Conservation (phyloP, 2,888 invertebrate species). For the Amiota communis region DNA sequence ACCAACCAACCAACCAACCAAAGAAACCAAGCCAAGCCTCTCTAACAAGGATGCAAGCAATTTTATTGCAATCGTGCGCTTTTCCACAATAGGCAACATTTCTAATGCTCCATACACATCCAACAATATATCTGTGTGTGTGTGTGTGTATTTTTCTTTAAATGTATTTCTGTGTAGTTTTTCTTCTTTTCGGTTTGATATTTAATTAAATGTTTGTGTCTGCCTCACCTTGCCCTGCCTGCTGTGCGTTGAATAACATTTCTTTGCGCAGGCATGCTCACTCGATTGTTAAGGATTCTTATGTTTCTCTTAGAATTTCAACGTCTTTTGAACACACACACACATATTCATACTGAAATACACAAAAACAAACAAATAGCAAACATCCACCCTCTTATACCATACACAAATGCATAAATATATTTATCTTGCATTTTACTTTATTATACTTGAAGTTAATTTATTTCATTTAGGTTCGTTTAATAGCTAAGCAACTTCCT, state of each 20-base stretch:
- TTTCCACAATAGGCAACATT: background rate
- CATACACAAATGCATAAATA: conserved; percentile 1
- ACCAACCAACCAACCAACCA: too few relatives aligned
- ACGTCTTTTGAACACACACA: background rate
- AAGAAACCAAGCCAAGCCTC: background rate
- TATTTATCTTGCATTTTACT: conserved; percentile 17
- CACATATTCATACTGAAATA: background rate
- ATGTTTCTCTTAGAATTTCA: background rate
- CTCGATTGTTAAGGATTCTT: background rate
- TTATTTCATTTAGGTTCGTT: conserved; percentile 17
- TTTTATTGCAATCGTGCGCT: conserved; percentile 5
- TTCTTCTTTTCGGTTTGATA: conserved; percentile 23
- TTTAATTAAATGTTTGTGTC: conserved; percentile 27
- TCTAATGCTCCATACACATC: background rate
- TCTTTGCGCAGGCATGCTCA: background rate
- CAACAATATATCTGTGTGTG: conserved; percentile 1
- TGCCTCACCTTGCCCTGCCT: conserved; percentile 1
- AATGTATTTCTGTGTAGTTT: conserved; percentile 6
- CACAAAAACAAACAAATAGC: background rate
- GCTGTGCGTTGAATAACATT: background rate
- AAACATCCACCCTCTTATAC: background rate
- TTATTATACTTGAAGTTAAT: conserved; percentile 27
- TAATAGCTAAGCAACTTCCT: background rate
- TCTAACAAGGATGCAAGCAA: background rate
- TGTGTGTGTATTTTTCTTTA: background rate